A percentile compares a stretch with the other conserved stretches of the same genome.
phyloP scores from a whole-genome alignment of 2,113 vertebrate species.

The Labeo catla region DNA sequence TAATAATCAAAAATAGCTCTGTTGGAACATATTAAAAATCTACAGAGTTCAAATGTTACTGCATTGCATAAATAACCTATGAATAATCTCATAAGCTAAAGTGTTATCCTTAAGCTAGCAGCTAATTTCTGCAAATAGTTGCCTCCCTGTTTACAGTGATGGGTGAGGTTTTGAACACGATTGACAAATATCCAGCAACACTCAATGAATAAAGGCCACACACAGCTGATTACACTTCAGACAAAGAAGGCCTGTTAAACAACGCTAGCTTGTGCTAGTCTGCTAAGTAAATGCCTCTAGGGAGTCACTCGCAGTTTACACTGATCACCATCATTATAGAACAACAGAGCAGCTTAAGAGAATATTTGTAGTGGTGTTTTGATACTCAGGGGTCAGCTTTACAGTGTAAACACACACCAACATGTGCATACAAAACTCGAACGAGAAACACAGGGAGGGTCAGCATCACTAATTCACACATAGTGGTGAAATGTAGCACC shows the following conservation, averaged over 20 bases:
- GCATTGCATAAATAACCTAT: not conserved
- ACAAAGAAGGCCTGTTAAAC: constrained; percentile 35
- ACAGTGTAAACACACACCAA: constrained; percentile 21
- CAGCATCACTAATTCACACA: constrained; percentile 17
- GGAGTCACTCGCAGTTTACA: not conserved
- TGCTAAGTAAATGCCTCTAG: constrained; percentile 27
- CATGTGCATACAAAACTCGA: not conserved
- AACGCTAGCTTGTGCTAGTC: constrained; percentile 10
- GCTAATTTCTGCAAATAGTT: not conserved
- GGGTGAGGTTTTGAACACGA: not conserved
- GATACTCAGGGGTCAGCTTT: constrained; percentile 5
- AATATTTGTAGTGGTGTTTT: constrained; percentile 22
- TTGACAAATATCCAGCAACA: not conserved
- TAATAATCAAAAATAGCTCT: not conserved
- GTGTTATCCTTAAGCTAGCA: not conserved
- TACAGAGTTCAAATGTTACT: not conserved
- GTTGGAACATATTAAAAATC: not conserved
- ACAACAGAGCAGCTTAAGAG: constrained; percentile 7
- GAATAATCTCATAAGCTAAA: not conserved
- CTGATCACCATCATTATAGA: constrained; percentile 11
- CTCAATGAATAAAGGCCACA: constrained; percentile 15
- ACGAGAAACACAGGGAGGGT: constrained; percentile 11
- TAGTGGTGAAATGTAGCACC: constrained; percentile 11
- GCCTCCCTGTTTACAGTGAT: not conserved
- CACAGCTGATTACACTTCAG: constrained; percentile 30